A percentile compares a stretch with the other conserved stretches of the same genome.
phyloP scores from a whole-genome alignment of 2,113 vertebrate genomes.

The Triplophysa dalaica region DNA sequence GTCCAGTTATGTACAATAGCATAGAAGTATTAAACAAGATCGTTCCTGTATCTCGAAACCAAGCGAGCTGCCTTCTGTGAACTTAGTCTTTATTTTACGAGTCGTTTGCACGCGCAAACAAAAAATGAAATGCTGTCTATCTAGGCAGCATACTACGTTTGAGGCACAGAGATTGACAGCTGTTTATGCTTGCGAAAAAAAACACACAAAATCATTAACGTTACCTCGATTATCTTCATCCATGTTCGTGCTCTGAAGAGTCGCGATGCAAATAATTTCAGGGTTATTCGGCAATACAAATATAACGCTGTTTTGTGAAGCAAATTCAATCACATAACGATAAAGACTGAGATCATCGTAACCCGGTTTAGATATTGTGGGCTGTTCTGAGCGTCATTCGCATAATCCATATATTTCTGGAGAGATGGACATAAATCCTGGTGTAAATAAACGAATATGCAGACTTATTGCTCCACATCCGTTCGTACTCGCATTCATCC shows the following conservation, averaged over 20 bases:
- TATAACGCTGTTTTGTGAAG: not conserved
- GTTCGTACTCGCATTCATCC: slow-evolving; percentile 6
- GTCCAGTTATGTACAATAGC: not conserved
- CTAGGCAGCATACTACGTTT: not conserved
- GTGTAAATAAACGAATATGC: slow-evolving; percentile 3
- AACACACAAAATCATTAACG: slow-evolving; percentile 22
- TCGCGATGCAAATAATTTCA: slow-evolving; percentile 4
- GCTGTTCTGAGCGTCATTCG: not conserved
- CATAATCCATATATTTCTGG: slow-evolving; percentile 1
- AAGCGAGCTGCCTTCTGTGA: not conserved
- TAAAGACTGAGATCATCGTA: not conserved
- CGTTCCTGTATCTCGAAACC: not conserved
- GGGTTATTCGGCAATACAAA: not conserved
- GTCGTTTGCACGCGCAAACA: too few relatives aligned
- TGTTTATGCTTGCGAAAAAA: slow-evolving; percentile 12
- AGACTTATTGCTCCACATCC: not conserved
- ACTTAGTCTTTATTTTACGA: too few relatives aligned
- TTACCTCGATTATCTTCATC: slow-evolving; percentile 77
- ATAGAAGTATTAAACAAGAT: not conserved
- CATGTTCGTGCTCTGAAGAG: slow-evolving; percentile 56
- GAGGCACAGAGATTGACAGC: slow-evolving; percentile 17
- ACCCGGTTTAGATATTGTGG: not conserved
- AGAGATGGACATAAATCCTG: slow-evolving; percentile 20
- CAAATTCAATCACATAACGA: not conserved
- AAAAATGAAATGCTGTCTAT: not conserved